Conservation (phyloP, 2,888 invertebrate species). For the Girardia tigrina region DNA sequence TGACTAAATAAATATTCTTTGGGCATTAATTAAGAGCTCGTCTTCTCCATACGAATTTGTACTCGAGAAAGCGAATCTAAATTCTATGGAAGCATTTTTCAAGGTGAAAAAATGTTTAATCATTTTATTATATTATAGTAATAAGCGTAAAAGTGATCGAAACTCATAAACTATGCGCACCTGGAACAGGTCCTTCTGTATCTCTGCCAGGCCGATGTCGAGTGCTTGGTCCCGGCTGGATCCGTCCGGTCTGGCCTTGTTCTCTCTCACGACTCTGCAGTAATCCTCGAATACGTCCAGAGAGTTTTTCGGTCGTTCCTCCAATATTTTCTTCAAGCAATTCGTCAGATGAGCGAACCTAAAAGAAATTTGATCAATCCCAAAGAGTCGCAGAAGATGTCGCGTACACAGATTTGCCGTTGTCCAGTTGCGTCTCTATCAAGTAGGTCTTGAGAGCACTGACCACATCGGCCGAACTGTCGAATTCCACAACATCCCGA, state of each 20-base stretch:
- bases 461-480: background rate
- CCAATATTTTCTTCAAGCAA: conserved; percentile 63
- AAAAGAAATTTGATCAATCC: too few species aligned
- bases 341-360: conserved; percentile 64
- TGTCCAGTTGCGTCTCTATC: background rate
- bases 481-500: background rate
- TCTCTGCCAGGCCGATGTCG: conserved; percentile 49
- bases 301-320: conserved; percentile 66
- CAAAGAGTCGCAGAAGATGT: too few species aligned
- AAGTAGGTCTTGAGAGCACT: background rate
- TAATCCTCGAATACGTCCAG: conserved; percentile 72
- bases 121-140: too few species aligned
- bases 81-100: too few species aligned
- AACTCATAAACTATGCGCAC: conserved; percentile 39
- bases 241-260: conserved; percentile 54
- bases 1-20: too few species aligned
- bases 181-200: conserved; percentile 48
- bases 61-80: too few species aligned
- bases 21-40: too few species aligned
- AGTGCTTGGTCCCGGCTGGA: conserved; percentile 48
- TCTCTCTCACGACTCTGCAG: conserved; percentile 64
- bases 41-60: too few species aligned
- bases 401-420: background rate
- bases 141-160: too few species aligned
- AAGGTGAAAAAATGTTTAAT: too few species aligned